A percentile compares a stretch with the other conserved stretches of the same genome.
phyloP scores from a whole-genome alignment of 2,113 vertebrate species.

The Nesogale talazaci region DNA sequence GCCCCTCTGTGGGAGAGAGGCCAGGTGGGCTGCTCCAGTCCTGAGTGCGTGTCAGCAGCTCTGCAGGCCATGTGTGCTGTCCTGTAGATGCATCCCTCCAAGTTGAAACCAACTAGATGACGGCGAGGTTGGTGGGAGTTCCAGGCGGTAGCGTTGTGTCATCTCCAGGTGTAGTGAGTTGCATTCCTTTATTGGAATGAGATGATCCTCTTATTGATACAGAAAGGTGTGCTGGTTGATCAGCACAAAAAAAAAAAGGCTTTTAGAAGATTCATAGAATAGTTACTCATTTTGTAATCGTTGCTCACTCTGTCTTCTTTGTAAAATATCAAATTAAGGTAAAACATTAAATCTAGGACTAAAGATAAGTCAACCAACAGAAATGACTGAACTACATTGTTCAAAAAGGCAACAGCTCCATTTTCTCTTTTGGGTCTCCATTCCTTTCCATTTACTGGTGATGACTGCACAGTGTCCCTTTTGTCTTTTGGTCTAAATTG shows the following conservation, averaged over 20 bases:
- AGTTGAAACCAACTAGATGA: no score
- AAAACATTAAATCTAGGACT: slow-evolving; percentile 26
- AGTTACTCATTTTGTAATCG: neutral
- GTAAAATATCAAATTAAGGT: slow-evolving; percentile 51
- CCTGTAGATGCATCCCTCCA: no score
- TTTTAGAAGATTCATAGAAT: slow-evolving; percentile 13
- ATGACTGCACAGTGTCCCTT: slow-evolving; percentile 75
- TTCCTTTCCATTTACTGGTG: slow-evolving; percentile 72
- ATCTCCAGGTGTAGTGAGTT: neutral
- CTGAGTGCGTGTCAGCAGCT: no score
- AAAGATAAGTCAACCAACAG: slow-evolving; percentile 43
- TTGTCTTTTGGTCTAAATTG: slow-evolving; percentile 83
- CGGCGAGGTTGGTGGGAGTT: no score
- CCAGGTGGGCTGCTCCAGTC: no score
- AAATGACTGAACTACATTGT: neutral
- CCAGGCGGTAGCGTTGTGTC: neutral
- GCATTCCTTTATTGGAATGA: neutral
- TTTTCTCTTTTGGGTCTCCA: slow-evolving; percentile 70
- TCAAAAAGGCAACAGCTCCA: slow-evolving; percentile 36
- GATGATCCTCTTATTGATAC: neutral
- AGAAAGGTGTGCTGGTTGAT: neutral
- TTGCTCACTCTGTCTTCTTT: slow-evolving; percentile 8
- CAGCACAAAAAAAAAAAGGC: neutral
- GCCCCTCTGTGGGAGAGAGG: no score
- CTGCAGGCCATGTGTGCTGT: no score